Evolutionary conservation across 1,140 invertebrate species (phyloP).

Genomic region (Branchinecta lindahli): DNA sequence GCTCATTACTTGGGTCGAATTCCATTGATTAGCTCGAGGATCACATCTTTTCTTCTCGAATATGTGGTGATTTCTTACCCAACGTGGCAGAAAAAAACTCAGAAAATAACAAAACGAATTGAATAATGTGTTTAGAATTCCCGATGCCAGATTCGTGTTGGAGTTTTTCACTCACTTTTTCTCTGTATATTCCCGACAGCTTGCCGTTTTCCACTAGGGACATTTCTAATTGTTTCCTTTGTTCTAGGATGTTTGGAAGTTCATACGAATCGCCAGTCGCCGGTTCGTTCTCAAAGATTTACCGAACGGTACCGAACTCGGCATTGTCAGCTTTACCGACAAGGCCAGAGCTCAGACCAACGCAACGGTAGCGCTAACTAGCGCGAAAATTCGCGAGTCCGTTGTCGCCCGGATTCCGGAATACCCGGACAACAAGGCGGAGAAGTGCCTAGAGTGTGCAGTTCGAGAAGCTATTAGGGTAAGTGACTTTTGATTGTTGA

Average conservation of each 20-base stretch:
- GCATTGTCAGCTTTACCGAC: conserved; percentile 27
- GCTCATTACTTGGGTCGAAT: too few species aligned
- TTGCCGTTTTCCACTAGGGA: not conserved
- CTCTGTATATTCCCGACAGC: not conserved
- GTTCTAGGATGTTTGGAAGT: conserved; percentile 40
- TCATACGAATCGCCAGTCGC: conserved; percentile 38
- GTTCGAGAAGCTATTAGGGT: conserved; percentile 36
- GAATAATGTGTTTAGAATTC: too few species aligned
- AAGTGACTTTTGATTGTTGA: conserved; percentile 13
- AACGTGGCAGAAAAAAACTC: too few species aligned
- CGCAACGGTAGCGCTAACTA: conserved; percentile 29
- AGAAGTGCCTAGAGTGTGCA: conserved; percentile 35
- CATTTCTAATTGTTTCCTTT: conserved; percentile 17
- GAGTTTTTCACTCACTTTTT: too few species aligned
- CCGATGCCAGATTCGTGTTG: too few species aligned
- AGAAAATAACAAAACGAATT: too few species aligned
- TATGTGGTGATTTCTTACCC: too few species aligned
- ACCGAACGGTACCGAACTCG: conserved; percentile 35
- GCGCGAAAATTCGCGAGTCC: conserved; percentile 29
- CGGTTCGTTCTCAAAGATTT: conserved; percentile 40
- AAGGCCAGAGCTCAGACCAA: conserved; percentile 31
- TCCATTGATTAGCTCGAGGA: too few species aligned
- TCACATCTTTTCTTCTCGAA: too few species aligned
- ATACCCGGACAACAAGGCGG: conserved; percentile 20
- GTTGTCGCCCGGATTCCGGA: conserved; percentile 37